Conservation (phyloP, 1,140 invertebrate species). For the Drosophila gunungcola region DNA sequence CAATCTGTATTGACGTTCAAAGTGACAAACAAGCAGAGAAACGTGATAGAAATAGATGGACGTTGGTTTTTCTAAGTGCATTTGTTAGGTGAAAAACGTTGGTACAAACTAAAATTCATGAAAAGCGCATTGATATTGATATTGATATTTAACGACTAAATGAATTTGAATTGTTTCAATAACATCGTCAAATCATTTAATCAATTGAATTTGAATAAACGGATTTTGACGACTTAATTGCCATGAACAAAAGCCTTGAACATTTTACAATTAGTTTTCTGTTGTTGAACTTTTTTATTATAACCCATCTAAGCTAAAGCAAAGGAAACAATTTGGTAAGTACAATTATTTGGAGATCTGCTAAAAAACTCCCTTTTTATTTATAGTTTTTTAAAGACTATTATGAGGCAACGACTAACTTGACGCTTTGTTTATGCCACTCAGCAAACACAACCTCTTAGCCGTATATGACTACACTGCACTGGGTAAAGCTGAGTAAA, state of each 20-base stretch:
- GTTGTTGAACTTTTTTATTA: no score
- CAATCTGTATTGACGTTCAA: constrained; percentile 46
- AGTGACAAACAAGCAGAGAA: constrained; percentile 9
- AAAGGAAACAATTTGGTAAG: background rate
- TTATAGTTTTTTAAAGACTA: background rate
- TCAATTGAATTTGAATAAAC: no score
- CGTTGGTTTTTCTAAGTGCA: background rate
- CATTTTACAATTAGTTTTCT: no score
- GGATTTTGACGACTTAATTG: no score
- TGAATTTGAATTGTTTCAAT: background rate
- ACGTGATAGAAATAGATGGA: constrained; percentile 11
- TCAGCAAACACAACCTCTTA: constrained; percentile 1
- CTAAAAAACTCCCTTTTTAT: background rate
- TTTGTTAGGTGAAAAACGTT: constrained; percentile 10
- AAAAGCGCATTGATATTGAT: background rate
- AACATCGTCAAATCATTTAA: background rate
- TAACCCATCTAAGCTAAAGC: background rate
- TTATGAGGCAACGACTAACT: background rate
- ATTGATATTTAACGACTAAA: background rate
- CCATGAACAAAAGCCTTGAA: no score
- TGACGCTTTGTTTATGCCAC: constrained; percentile 4
- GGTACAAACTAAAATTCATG: background rate
- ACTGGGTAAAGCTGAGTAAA: constrained; percentile 22
- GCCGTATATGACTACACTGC: background rate
- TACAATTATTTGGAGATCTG: background rate